These are phyloP conservation scores for Sebastes cheni DNA, from an alignment of 2,797 vertebrate genomes.

Conservation along the genomic window DNA sequence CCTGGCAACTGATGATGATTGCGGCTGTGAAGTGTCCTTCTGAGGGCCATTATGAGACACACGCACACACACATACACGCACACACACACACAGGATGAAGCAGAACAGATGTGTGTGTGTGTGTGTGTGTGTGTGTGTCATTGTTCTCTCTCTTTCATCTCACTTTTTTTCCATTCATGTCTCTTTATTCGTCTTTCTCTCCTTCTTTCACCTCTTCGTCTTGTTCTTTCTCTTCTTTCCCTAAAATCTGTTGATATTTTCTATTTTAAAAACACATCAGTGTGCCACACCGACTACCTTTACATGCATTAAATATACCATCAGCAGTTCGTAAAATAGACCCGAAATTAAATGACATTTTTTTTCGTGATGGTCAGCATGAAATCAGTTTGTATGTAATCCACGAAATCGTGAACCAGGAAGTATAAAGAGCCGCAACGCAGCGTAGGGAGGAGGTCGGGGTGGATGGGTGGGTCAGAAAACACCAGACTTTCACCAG, in stretches of 20 bases:
- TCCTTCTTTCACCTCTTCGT: neutral
- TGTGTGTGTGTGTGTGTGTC: constrained; percentile 24
- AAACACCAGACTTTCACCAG: too few relatives aligned
- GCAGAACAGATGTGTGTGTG: neutral
- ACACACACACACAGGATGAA: constrained; percentile 22
- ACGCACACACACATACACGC: constrained; percentile 11
- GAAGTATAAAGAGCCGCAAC: too few relatives aligned
- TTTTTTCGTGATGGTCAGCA: too few relatives aligned
- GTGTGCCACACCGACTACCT: too few relatives aligned
- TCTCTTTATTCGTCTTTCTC: constrained; percentile 13
- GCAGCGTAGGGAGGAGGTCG: too few relatives aligned
- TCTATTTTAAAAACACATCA: too few relatives aligned
- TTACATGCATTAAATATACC: too few relatives aligned
- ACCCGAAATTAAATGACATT: too few relatives aligned
- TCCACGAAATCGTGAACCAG: too few relatives aligned
- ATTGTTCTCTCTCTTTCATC: constrained; percentile 47
- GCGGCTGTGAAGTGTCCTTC: constrained; percentile 83
- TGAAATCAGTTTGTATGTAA: too few relatives aligned
- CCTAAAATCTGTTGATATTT: neutral
- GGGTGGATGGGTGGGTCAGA: too few relatives aligned
- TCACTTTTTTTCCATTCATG: constrained; percentile 42
- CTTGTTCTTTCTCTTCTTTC: neutral
- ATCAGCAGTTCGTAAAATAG: too few relatives aligned
- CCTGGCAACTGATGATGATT: constrained; percentile 80
- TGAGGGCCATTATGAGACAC: constrained; percentile 76